Percentiles rank a stretch among this genome's conserved stretches.
Conservation (phyloP, 2,113 vertebrate species). For the Trematocara marginatum region DNA sequence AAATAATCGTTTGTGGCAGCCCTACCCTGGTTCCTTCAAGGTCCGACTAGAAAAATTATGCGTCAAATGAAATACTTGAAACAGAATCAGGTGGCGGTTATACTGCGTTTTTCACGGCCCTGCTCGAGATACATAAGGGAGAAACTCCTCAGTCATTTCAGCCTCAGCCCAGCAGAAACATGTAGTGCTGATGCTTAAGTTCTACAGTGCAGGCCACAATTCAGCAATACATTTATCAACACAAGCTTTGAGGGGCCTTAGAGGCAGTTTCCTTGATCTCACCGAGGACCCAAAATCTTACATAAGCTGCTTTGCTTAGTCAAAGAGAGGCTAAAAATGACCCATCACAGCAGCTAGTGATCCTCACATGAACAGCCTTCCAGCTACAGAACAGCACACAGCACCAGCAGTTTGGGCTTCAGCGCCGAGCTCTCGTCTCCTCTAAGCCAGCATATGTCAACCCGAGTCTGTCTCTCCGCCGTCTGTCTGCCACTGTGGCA, state of each 20-base stretch:
- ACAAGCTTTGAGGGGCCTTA: constrained; percentile 40
- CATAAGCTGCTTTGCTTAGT: constrained; percentile 62
- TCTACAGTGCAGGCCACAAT: constrained; percentile 10
- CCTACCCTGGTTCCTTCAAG: not conserved
- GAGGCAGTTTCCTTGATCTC: constrained; percentile 51
- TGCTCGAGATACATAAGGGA: constrained; percentile 22
- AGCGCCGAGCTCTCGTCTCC: constrained; percentile 20
- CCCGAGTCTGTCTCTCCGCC: constrained; percentile 40
- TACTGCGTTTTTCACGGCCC: not conserved
- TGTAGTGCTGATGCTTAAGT: constrained; percentile 16
- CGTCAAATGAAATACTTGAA: not conserved
- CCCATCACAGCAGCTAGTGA: constrained; percentile 12
- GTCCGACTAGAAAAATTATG: not conserved
- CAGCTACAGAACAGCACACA: constrained; percentile 39
- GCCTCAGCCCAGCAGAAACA: not conserved
- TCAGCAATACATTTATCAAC: constrained; percentile 53
- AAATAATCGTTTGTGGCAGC: no score
- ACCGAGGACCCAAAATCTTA: constrained; percentile 57
- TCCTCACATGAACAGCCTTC: constrained; percentile 26
- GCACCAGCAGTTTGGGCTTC: constrained; percentile 38
- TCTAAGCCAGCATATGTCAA: constrained; percentile 63
- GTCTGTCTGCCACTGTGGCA: constrained; percentile 50
- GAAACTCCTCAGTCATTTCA: constrained; percentile 1
- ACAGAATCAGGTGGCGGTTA: not conserved
- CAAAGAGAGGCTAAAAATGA: constrained; percentile 42